phyloP scores from a whole-genome alignment of 1,140 invertebrate species.

The Procambarus virginalis region DNA sequence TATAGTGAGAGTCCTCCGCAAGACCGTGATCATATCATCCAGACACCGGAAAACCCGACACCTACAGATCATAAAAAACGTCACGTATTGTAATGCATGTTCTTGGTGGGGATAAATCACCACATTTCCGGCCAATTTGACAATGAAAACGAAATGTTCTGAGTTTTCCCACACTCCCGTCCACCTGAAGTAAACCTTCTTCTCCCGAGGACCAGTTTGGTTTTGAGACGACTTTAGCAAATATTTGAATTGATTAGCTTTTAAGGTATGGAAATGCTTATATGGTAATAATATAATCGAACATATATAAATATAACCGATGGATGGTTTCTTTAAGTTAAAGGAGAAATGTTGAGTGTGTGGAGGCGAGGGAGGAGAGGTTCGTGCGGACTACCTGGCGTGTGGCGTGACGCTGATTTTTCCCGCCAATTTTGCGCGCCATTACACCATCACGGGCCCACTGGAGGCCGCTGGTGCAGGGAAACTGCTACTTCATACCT shows the following conservation, averaged over 20 bases:
- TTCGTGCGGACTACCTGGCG: neutral
- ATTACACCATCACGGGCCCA: conserved; percentile 1
- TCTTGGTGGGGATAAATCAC: conserved; percentile 17
- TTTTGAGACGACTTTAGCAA: no score
- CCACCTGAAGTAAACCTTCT: no score
- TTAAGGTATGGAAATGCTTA: no score
- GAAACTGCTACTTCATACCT: neutral
- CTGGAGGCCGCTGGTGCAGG: neutral
- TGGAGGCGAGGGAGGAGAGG: neutral
- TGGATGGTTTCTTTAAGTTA: no score
- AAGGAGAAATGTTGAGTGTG: no score
- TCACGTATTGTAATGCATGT: conserved; percentile 1
- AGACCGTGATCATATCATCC: neutral
- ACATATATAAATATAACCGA: no score
- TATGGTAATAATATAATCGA: no score
- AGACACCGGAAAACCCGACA: conserved; percentile 13
- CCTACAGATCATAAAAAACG: neutral
- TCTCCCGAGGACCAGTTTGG: no score
- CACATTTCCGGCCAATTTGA: conserved; percentile 23
- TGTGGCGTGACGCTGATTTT: conserved; percentile 13
- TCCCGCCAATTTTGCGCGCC: conserved; percentile 16
- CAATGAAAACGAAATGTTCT: conserved; percentile 22
- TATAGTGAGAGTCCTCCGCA: no score
- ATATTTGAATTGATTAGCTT: no score
- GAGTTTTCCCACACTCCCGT: neutral